Evolutionary conservation across 2,888 invertebrate species (phyloP).

Genomic region (Acrobasis suavella): DNA sequence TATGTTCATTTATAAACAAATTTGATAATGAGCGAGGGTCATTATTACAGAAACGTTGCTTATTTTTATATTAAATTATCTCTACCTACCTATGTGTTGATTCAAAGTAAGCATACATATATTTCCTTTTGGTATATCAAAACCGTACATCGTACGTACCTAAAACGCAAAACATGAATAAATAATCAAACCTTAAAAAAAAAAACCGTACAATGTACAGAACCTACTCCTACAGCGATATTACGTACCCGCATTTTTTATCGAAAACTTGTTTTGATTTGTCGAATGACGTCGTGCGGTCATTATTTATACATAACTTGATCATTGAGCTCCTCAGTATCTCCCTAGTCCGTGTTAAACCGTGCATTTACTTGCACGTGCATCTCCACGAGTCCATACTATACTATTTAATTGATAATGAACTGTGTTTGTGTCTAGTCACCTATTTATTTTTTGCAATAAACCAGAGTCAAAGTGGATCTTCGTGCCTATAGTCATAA

Average conservation of each 20-base stretch:
- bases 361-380: conserved; percentile 35
- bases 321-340: conserved; percentile 43
- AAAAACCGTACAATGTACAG: background rate
- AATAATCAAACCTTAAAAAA: too few species aligned
- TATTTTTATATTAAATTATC: background rate
- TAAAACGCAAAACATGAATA: too few species aligned
- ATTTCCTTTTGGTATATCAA: background rate
- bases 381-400: background rate
- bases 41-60: background rate
- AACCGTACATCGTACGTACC: too few species aligned
- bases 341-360: conserved; percentile 46
- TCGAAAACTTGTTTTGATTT: conserved; percentile 58
- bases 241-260: conserved; percentile 34
- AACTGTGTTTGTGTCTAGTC: conserved; percentile 27
- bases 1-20: too few species aligned
- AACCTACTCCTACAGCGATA: background rate
- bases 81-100: background rate
- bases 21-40: too few species aligned
- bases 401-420: background rate
- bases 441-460: conserved; percentile 15
- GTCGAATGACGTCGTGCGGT: conserved; percentile 45
- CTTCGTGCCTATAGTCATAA: background rate
- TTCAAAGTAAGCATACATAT: background rate
- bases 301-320: conserved; percentile 39
- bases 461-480: conserved; percentile 4